Conservation (phyloP, 2,113 vertebrate species). For the Peromyscus leucopus region DNA sequence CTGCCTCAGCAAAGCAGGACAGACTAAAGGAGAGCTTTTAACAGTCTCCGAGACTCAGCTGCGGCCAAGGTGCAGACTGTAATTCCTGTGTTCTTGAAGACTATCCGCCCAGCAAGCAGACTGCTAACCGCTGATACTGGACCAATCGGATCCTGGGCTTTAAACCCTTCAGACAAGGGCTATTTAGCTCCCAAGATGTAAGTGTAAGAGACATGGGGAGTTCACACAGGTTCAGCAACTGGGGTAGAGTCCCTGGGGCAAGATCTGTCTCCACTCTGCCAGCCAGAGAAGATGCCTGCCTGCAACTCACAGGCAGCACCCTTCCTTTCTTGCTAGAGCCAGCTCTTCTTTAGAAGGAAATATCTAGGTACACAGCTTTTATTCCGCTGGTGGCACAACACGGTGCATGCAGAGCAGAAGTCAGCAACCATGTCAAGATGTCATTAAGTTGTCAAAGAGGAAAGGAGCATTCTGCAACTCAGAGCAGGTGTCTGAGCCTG, state of each 20-base stretch:
- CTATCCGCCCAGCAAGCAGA: not conserved
- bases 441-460: not conserved
- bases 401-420: not conserved
- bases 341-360: not conserved
- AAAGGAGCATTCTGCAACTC: not conserved
- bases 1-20: not conserved
- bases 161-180: conserved; percentile 37
- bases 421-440: conserved; percentile 5
- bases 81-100: conserved; percentile 16
- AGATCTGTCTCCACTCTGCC: not conserved
- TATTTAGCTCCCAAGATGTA: conserved; percentile 33
- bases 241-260: not conserved
- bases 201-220: not conserved
- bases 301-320: not conserved
- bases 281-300: not conserved
- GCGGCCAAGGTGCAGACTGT: not conserved
- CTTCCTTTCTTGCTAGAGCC: not conserved
- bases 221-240: not conserved
- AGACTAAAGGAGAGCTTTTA: not conserved
- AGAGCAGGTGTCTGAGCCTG: not conserved
- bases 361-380: not conserved
- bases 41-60: conserved; percentile 43
- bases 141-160: conserved; percentile 29
- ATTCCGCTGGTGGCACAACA: not conserved
- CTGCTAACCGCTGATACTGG: not conserved